Evolutionary conservation across 2,113 vertebrate species (phyloP).

Genomic region (Atractosteus spatula): DNA sequence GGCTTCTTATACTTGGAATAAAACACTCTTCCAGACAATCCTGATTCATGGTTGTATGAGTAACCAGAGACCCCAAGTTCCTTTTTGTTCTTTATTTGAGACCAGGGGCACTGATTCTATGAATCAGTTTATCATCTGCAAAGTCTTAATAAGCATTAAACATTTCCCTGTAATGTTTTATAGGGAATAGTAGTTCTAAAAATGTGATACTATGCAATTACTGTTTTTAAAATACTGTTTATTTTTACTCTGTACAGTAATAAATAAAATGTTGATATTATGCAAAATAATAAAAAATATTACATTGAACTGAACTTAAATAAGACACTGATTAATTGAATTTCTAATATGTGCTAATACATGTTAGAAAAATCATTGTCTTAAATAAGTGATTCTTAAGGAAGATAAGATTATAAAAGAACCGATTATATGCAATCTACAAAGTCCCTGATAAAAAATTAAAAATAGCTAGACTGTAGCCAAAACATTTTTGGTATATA

Average conservation of each 20-base stretch:
- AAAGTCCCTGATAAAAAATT: too few relatives aligned
- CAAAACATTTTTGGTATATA: too few relatives aligned
- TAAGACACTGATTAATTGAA: too few relatives aligned
- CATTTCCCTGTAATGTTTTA: not conserved
- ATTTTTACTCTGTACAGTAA: not conserved
- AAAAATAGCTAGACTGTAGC: too few relatives aligned
- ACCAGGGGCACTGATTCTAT: not conserved
- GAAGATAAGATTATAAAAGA: too few relatives aligned
- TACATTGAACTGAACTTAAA: too few relatives aligned
- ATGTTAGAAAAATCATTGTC: too few relatives aligned
- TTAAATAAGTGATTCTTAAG: too few relatives aligned
- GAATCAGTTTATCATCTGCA: slow-evolving; percentile 13
- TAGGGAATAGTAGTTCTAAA: slow-evolving; percentile 4
- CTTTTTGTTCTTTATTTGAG: not conserved
- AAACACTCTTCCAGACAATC: not conserved
- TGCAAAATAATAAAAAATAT: too few relatives aligned
- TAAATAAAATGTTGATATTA: too few relatives aligned
- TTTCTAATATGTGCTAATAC: too few relatives aligned
- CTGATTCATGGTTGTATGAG: slow-evolving; percentile 35
- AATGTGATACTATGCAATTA: slow-evolving; percentile 18
- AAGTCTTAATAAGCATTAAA: slow-evolving; percentile 13
- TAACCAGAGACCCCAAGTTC: slow-evolving; percentile 11
- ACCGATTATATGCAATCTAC: too few relatives aligned
- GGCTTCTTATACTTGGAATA: not conserved
- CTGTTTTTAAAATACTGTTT: not conserved